phyloP scores from a whole-genome alignment of 2,797 vertebrate genomes.

The Phrynocephalus vlangalii region DNA sequence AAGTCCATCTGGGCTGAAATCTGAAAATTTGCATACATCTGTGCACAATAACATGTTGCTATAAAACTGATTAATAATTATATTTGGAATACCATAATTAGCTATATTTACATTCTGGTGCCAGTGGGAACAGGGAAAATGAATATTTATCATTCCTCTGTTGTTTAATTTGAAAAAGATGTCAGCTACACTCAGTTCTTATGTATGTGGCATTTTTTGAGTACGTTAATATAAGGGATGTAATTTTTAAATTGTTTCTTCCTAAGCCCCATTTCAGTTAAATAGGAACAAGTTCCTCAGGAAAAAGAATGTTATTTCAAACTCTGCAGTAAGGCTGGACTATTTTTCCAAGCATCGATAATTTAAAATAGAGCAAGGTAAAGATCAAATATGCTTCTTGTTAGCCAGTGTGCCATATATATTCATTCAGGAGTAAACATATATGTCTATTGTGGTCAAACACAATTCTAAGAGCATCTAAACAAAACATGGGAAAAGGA shows the following conservation, averaged over 20 bases:
- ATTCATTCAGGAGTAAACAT: conserved; percentile 53
- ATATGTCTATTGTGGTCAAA: conserved; percentile 39
- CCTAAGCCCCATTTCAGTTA: conserved; percentile 17
- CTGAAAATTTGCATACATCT: conserved; percentile 65
- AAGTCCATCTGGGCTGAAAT: conserved; percentile 59
- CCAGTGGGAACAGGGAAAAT: conserved; percentile 61
- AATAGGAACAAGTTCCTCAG: background rate
- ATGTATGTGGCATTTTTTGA: conserved; percentile 41
- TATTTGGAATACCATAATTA: conserved; percentile 61
- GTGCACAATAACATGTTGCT: conserved; percentile 55
- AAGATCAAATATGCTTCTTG: conserved; percentile 4
- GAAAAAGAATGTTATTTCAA: conserved; percentile 30
- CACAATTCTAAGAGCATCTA: conserved; percentile 43
- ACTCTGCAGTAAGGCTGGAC: background rate
- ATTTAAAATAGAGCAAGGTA: conserved; percentile 47
- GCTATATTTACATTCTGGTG: conserved; percentile 70
- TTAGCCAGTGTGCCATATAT: conserved; percentile 28
- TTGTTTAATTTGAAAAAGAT: conserved; percentile 59
- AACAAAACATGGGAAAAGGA: conserved; percentile 26
- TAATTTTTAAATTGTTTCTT: conserved; percentile 6
- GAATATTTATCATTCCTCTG: conserved; percentile 63
- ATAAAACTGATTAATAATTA: conserved; percentile 72
- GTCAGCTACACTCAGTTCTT: conserved; percentile 22
- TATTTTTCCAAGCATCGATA: conserved; percentile 36
- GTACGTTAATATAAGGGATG: conserved; percentile 43